Evolutionary conservation across 2,888 invertebrate genomes (phyloP), one percentile per base, ranked within the genome.

Genomic region (Oscheius sp.): DNA sequence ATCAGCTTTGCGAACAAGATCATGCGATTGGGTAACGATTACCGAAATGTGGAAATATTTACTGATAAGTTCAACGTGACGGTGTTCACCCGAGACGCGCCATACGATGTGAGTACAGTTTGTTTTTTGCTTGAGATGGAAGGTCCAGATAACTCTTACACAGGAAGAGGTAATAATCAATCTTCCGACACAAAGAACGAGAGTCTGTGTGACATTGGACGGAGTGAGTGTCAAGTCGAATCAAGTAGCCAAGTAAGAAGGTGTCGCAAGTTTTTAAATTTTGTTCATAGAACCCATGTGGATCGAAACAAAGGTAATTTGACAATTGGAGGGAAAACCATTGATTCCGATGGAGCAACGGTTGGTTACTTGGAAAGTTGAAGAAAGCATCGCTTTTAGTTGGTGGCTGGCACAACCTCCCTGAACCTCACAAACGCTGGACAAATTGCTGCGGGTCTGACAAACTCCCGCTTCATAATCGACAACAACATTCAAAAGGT

Each of bases 401-500:
- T 74, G 5, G 58, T 62, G 33, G 53, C 74, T 11, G 48, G 21
- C 9, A 58, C 74, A 32, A 74, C 70, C 0, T n/a, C 53, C 2
- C 42, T 79, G 37, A 58, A 65, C 9, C 58, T 79, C 21, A 74
- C 66, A 5, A 77, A 77, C 70, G 70, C 76, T 58, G 79, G 79
- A 21, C 62, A 72, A 53, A 51, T 77, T 0, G 62, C 55, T 57
- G 79, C 77, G 11, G 77, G 77, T 37, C 60, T 73, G 33, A 73
- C 74, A 42, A 72, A 75, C 21, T 77, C 79, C 0, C 74, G 74
- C 35, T 77, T 76, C 9, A 35, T 70, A 3, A 66, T 79, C 48
- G 71, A 77, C 11, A 79, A 77, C 9, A 50, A 66, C 7, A 58
- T 79, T 13, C 76, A 77, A 13, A 74, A 77, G 73, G 79, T 77